Conservation (phyloP, 2,113 vertebrate genomes). For the Gambusia affinis region DNA sequence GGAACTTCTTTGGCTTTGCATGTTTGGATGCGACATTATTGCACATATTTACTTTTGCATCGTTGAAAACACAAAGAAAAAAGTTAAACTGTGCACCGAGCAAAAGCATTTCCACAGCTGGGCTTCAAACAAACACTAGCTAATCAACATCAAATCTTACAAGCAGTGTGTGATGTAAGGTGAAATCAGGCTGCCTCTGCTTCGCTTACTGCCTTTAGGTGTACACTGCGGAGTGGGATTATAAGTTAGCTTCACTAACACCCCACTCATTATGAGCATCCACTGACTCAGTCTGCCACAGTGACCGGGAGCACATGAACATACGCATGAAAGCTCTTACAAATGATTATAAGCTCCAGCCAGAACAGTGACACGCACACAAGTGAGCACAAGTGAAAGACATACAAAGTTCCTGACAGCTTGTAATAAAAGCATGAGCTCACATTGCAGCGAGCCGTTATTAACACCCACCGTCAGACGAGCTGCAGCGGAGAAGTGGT, state of each 20-base stretch:
- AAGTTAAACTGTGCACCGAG: conserved; percentile 22
- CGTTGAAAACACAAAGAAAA: neutral
- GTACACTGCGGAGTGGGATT: conserved; percentile 46
- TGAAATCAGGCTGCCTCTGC: conserved; percentile 37
- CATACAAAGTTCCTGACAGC: conserved; percentile 28
- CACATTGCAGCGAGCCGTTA: conserved; percentile 47
- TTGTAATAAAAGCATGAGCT: conserved; percentile 52
- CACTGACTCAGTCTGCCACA: conserved; percentile 57
- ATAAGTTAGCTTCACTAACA: conserved; percentile 59
- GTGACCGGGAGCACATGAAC: conserved; percentile 29
- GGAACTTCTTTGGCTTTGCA: neutral
- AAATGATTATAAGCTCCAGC: conserved; percentile 48
- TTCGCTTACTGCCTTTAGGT: conserved; percentile 66
- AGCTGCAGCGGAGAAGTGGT: conserved; percentile 18
- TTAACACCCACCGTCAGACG: conserved; percentile 55
- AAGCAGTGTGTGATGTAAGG: conserved; percentile 3
- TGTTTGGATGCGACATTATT: neutral
- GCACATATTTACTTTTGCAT: conserved; percentile 8
- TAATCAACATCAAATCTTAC: conserved; percentile 10
- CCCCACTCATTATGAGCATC: conserved; percentile 56
- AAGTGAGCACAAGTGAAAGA: neutral
- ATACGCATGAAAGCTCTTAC: conserved; percentile 28
- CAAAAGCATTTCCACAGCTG: conserved; percentile 9
- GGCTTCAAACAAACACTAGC: conserved; percentile 24
- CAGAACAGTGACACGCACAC: conserved; percentile 20